These are phyloP conservation scores for Psittacara wagleri DNA, from an alignment of 2,113 vertebrate genomes.

Conservation along the genomic window DNA sequence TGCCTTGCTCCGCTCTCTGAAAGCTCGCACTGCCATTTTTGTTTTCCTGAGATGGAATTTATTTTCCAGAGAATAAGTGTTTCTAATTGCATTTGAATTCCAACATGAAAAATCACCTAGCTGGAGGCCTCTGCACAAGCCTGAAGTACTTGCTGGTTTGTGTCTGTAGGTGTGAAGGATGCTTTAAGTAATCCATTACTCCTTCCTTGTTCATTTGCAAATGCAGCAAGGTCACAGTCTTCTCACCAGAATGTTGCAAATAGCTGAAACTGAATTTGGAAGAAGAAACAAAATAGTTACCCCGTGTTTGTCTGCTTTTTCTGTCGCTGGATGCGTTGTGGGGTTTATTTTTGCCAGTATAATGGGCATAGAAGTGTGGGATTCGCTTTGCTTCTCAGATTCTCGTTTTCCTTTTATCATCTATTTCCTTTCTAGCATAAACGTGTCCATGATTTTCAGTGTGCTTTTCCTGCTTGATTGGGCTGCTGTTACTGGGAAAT, in stretches of 20 bases:
- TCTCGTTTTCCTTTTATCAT: rapidly evolving
- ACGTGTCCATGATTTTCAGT: rapidly evolving
- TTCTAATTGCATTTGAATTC: slow-evolving; percentile 27
- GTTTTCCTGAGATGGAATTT: background rate
- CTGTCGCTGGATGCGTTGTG: background rate
- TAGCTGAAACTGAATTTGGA: background rate
- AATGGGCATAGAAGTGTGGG: background rate
- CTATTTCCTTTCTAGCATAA: rapidly evolving
- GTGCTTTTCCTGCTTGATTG: rapidly evolving
- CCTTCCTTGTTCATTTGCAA: background rate
- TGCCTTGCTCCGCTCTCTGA: background rate
- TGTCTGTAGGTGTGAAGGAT: slow-evolving; percentile 7
- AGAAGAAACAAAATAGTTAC: background rate
- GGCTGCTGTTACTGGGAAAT: background rate
- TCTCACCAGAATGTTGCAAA: background rate
- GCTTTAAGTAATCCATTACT: background rate
- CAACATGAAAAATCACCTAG: slow-evolving; percentile 19
- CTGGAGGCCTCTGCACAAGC: slow-evolving; percentile 16
- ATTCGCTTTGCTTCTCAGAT: background rate
- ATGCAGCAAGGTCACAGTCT: slow-evolving; percentile 8
- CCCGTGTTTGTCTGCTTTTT: background rate
- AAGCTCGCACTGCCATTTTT: background rate
- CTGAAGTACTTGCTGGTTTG: background rate
- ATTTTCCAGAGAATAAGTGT: slow-evolving; percentile 3
- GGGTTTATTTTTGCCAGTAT: background rate